These are phyloP conservation scores for Tolmerus cingulatus DNA, from an alignment of 2,888 invertebrate genomes.

Conservation along the genomic window DNA sequence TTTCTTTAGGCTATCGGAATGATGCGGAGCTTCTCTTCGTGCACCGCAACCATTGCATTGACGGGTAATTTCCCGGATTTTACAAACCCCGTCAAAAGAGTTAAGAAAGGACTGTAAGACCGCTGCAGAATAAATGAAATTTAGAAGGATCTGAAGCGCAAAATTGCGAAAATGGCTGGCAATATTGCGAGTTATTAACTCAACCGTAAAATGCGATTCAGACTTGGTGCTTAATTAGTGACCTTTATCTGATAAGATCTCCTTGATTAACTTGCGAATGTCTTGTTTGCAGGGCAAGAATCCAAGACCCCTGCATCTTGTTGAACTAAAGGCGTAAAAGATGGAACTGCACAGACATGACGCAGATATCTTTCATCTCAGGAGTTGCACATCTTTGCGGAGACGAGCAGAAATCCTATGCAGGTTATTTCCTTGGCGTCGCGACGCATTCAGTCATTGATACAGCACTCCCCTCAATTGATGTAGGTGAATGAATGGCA, in stretches of 20 bases:
- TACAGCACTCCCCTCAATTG: not conserved
- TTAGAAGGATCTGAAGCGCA: not conserved
- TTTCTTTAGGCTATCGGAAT: not conserved
- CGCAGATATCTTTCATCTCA: not conserved
- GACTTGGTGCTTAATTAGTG: not conserved
- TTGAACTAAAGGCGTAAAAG: not conserved
- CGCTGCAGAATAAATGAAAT: not conserved
- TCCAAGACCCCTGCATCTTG: not conserved
- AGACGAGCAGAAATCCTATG: not conserved
- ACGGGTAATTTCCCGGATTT: constrained; percentile 1
- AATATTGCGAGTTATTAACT: not conserved
- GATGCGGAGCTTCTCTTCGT: not conserved
- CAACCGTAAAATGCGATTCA: constrained; percentile 13
- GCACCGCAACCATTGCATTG: not conserved
- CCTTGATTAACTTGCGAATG: not conserved
- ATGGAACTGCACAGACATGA: not conserved
- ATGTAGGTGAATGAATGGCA: not conserved
- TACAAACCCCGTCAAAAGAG: not conserved
- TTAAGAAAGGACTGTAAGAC: not conserved
- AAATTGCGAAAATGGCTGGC: not conserved
- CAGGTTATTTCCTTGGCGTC: not conserved
- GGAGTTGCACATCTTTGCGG: not conserved
- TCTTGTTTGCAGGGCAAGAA: not conserved
- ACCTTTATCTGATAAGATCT: constrained; percentile 6
- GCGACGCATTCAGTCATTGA: not conserved